These are phyloP conservation scores for Rana temporaria DNA, from an alignment of 2,113 vertebrate species.

Conservation along the genomic window DNA sequence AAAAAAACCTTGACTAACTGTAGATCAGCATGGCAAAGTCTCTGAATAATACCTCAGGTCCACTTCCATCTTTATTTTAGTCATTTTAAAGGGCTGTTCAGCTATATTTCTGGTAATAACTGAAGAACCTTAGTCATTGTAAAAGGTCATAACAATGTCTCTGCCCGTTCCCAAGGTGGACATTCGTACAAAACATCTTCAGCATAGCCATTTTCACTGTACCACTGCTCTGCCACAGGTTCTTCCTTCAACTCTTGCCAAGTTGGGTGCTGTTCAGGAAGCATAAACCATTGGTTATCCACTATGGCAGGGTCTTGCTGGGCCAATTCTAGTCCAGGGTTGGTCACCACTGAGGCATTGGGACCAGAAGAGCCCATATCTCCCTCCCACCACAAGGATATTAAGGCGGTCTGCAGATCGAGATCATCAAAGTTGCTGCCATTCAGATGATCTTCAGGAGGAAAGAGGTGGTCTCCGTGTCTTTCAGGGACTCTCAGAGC, in stretches of 20 bases:
- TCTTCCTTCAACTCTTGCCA: slow-evolving; percentile 80
- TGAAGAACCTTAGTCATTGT: not conserved
- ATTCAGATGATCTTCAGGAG: slow-evolving; percentile 74
- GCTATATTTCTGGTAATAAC: not conserved
- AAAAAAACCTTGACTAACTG: not conserved
- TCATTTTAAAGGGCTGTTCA: not conserved
- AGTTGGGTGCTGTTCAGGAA: slow-evolving; percentile 61
- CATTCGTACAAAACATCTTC: slow-evolving; percentile 80
- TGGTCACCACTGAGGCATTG: not conserved
- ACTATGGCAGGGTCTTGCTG: slow-evolving; percentile 69
- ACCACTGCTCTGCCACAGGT: slow-evolving; percentile 61
- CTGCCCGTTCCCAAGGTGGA: slow-evolving; percentile 77
- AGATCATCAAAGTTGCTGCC: slow-evolving; percentile 82
- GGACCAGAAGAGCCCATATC: slow-evolving; percentile 69
- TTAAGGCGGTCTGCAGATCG: slow-evolving; percentile 80
- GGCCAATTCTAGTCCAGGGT: slow-evolving; percentile 51
- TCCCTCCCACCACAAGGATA: slow-evolving; percentile 75
- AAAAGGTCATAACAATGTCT: slow-evolving; percentile 73
- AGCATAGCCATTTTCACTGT: slow-evolving; percentile 35
- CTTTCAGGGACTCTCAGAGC: slow-evolving; percentile 74
- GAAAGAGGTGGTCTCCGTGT: slow-evolving; percentile 77
- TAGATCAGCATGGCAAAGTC: not conserved
- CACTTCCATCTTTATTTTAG: not conserved
- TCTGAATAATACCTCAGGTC: not conserved
- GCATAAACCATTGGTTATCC: slow-evolving; percentile 61